phyloP scores from a whole-genome alignment of 2,113 vertebrate genomes.

The Rhineura floridana region DNA sequence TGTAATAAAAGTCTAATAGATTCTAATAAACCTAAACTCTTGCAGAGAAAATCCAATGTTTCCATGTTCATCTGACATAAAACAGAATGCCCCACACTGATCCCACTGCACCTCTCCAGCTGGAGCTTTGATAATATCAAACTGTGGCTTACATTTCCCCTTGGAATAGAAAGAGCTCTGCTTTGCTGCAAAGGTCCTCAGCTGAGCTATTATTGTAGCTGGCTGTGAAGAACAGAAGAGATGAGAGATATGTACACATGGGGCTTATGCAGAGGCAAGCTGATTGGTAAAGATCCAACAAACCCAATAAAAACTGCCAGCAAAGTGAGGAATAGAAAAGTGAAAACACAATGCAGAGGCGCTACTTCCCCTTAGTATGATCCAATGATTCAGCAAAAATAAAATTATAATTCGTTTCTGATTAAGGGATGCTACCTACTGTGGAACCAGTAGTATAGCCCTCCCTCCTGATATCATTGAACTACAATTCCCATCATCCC shows the following conservation, averaged over 20 bases:
- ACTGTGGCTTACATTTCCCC: background rate
- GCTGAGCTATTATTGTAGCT: background rate
- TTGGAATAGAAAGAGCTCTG: background rate
- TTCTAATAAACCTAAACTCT: background rate
- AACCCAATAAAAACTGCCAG: background rate
- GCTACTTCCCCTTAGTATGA: too few species aligned
- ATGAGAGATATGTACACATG: background rate
- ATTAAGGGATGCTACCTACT: background rate
- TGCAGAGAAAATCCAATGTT: background rate
- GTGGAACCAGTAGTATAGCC: background rate
- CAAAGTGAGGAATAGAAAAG: background rate
- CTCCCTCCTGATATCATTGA: too few species aligned
- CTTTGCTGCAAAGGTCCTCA: background rate
- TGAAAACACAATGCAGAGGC: background rate
- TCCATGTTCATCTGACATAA: background rate
- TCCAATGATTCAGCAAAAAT: background rate
- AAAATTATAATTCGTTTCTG: too few species aligned
- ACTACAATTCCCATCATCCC: too few species aligned
- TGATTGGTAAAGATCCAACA: background rate
- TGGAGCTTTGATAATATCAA: constrained; percentile 13
- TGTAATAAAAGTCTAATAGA: background rate
- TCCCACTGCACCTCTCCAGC: background rate
- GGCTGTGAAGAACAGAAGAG: background rate
- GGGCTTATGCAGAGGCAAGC: background rate
- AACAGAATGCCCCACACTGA: background rate